Evolutionary conservation across 2,113 vertebrate genomes (phyloP), one percentile per base, ranked within the genome.

Genomic region (Hydrolagus affinis): DNA sequence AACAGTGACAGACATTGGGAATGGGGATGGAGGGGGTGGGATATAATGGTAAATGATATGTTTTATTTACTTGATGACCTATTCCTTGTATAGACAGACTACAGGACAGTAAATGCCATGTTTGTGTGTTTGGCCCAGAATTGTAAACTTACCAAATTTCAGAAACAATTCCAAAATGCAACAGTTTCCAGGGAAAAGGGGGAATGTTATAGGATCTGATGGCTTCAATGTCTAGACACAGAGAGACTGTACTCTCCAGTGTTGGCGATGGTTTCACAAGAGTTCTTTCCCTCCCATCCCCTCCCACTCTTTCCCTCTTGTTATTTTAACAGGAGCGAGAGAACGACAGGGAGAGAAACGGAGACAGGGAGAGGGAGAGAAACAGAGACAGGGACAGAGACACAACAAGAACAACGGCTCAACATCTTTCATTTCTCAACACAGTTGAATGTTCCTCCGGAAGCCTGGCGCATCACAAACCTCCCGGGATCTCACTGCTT

Each of bases 61-160:
- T 44, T 44, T 44, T 44, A 83, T 68, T 68, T 21, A 60, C 30
- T 30, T n/a, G 30, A 28, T 66, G 30, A 60, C 14, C 15, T 32
- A 32, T 32, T n/a, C 25, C 17, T 4, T 44, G 44, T 44, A 44
- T 44, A n/a, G n/a, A n/a, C n/a, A n/a, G n/a, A n/a, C 44, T 44
- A 44, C 44, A n/a, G n/a, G 1, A 44, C 44, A 44, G 44, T 44
- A 44, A 44, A 44, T 44, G 44, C 44, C 6, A 44, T 62, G 19
- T 62, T 80, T 14, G 19, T 77, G 25, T 60, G 6, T 32, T 28
- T 30, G 25, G 19, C 78, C 62, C 78, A 66, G 78, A 64, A 66
- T 83, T 83, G 11, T 11, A 66, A 60, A 83, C 78, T 83, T 83
- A 83, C 78, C 62, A 83, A 44, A 66, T 66, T 83, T 9, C 60